Evolutionary conservation across 1,140 invertebrate genomes (phyloP).

Genomic region (Dreissena rostriformis): DNA sequence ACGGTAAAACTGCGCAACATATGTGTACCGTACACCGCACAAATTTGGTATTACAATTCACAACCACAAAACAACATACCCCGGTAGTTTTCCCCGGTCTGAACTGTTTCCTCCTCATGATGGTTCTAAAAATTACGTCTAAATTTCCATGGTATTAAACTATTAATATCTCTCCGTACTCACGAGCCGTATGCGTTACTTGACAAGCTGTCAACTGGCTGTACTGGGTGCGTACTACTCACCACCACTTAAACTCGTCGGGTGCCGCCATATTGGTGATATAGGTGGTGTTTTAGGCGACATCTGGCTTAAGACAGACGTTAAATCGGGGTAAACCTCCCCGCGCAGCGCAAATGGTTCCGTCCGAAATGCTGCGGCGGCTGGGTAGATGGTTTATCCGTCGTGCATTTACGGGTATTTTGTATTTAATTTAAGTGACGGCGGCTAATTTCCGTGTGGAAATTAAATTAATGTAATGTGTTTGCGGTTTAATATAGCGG

Average conservation of each 20-base stretch:
- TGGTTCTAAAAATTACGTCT: slow-evolving; percentile 38
- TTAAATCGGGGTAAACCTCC: slow-evolving; percentile 43
- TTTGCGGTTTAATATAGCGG: too few species aligned
- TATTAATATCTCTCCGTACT: slow-evolving; percentile 7
- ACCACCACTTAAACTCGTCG: slow-evolving; percentile 38
- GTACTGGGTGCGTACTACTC: slow-evolving; percentile 21
- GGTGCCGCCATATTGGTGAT: slow-evolving; percentile 57
- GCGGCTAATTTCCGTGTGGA: too few species aligned
- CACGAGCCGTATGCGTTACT: slow-evolving; percentile 27
- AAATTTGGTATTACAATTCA: too few species aligned
- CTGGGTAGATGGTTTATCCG: slow-evolving; percentile 2
- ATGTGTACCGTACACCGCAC: too few species aligned
- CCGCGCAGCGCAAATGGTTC: not conserved
- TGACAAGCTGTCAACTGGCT: slow-evolving; percentile 36
- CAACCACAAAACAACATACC: slow-evolving; percentile 30
- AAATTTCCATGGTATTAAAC: slow-evolving; percentile 43
- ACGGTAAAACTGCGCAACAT: too few species aligned
- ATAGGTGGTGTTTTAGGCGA: slow-evolving; percentile 47
- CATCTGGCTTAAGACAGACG: slow-evolving; percentile 26
- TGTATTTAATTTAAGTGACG: too few species aligned
- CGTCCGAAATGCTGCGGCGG: slow-evolving; percentile 28
- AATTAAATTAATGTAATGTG: too few species aligned
- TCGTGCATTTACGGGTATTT: too few species aligned
- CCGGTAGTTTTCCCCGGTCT: slow-evolving; percentile 51
- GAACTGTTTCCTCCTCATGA: slow-evolving; percentile 45